Conservation (phyloP, 2,888 invertebrate genomes). For the Morpho deidamia region DNA sequence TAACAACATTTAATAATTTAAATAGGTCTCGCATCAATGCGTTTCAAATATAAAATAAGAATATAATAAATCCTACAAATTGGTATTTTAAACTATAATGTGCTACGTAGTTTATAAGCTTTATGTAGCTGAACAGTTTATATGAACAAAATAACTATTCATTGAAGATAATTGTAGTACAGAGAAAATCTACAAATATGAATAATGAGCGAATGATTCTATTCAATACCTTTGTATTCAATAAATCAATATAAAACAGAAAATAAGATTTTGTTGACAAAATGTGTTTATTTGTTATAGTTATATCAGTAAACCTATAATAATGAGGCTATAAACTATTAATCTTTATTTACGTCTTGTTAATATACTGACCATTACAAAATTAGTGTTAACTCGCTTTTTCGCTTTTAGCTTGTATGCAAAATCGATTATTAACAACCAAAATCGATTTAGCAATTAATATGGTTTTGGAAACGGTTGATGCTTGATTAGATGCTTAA, state of each 20-base stretch:
- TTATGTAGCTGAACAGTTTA: too few relatives aligned
- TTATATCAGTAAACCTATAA: background rate
- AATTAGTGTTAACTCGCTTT: slow-evolving; percentile 47
- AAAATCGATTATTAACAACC: slow-evolving; percentile 37
- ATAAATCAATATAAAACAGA: background rate
- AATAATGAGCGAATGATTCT: background rate
- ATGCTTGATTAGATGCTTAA: slow-evolving; percentile 15
- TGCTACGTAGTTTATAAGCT: too few relatives aligned
- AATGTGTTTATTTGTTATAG: background rate
- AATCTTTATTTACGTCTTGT: slow-evolving; percentile 60
- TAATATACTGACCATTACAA: slow-evolving; percentile 65
- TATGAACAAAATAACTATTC: too few relatives aligned
- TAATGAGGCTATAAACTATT: slow-evolving; percentile 36
- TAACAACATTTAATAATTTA: too few relatives aligned
- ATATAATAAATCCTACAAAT: too few relatives aligned
- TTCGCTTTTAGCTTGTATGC: slow-evolving; percentile 34
- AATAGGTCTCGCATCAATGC: too few relatives aligned
- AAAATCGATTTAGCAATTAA: slow-evolving; percentile 27
- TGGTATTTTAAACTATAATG: too few relatives aligned
- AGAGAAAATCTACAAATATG: too few relatives aligned
- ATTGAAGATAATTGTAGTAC: too few relatives aligned
- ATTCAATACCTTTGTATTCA: background rate
- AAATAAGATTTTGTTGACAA: background rate
- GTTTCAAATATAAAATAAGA: too few relatives aligned
- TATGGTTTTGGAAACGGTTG: slow-evolving; percentile 18